These are phyloP conservation scores for Heterotis niloticus DNA, from an alignment of 2,113 vertebrate species.

Conservation along the genomic window DNA sequence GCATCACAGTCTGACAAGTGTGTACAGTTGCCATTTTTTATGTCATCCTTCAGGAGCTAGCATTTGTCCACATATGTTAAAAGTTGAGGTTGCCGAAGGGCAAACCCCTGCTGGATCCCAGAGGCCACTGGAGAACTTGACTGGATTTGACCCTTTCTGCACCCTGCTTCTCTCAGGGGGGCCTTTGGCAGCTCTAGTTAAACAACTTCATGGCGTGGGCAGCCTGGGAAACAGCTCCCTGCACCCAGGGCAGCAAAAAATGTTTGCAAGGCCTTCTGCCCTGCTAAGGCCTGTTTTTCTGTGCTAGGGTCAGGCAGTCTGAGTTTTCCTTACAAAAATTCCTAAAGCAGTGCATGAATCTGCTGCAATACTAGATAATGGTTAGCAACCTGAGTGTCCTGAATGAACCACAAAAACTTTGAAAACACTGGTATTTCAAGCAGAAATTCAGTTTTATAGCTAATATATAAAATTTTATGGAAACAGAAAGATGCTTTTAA, in stretches of 20 bases:
- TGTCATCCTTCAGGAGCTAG: background rate
- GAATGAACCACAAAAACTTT: background rate
- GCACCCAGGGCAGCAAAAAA: background rate
- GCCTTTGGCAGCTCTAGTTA: slow-evolving; percentile 31
- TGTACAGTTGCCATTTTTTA: background rate
- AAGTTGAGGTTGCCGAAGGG: background rate
- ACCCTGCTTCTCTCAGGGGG: slow-evolving; percentile 23
- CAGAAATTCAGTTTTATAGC: too few relatives aligned
- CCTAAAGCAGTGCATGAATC: too few relatives aligned
- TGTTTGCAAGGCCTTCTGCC: slow-evolving; percentile 23
- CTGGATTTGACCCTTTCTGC: slow-evolving; percentile 24
- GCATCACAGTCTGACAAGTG: background rate
- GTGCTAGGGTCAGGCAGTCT: background rate
- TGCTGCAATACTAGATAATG: background rate
- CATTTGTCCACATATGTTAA: background rate
- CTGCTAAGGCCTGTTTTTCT: background rate
- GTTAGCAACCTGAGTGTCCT: background rate
- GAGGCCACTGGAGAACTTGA: slow-evolving; percentile 6
- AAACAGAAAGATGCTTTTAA: too few relatives aligned
- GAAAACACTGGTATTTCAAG: too few relatives aligned
- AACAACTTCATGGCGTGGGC: slow-evolving; percentile 7
- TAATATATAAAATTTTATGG: too few relatives aligned
- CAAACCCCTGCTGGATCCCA: background rate
- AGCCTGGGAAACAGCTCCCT: slow-evolving; percentile 10
- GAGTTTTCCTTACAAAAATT: background rate